These are phyloP conservation scores for Pollicipes pollicipes DNA, from an alignment of 1,140 invertebrate genomes.

Conservation along the genomic window DNA sequence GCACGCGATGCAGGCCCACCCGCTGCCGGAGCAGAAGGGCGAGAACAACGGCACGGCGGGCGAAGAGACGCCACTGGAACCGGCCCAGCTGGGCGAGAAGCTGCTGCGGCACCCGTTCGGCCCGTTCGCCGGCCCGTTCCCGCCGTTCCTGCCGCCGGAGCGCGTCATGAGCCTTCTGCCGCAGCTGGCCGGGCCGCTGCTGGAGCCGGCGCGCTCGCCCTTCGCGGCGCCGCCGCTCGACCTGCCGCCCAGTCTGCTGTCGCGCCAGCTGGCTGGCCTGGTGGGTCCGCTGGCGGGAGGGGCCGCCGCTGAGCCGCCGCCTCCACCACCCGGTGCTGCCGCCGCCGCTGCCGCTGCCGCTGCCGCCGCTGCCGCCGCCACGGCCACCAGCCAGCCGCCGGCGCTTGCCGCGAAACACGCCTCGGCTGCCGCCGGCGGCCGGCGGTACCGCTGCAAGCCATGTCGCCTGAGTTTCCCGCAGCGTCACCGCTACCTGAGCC, in stretches of 20 bases:
- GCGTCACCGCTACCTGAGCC: conserved; percentile 25
- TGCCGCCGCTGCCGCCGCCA: background rate
- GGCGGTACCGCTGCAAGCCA: conserved; percentile 26
- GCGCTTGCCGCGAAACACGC: no score
- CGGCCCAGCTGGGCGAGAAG: conserved; percentile 14
- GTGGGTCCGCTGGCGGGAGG: conserved; percentile 1
- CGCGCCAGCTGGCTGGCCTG: background rate
- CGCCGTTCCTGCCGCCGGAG: conserved; percentile 7
- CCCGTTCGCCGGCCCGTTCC: conserved; percentile 7
- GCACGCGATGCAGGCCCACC: conserved; percentile 36
- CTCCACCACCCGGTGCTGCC: conserved; percentile 6
- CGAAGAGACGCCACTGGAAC: conserved; percentile 11
- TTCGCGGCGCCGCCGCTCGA: background rate
- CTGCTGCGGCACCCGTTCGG: conserved; percentile 14
- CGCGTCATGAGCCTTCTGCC: conserved; percentile 3
- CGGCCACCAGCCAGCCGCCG: background rate
- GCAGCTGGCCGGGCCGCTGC: background rate
- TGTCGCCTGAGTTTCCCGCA: conserved; percentile 30
- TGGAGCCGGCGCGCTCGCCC: no score
- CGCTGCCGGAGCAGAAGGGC: conserved; percentile 4
- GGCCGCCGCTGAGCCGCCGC: background rate
- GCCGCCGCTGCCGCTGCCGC: background rate
- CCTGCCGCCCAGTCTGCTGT: no score
- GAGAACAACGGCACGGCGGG: conserved; percentile 9
- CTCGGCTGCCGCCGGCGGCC: conserved; percentile 14